These are phyloP conservation scores for Scophthalmus maximus DNA, from an alignment of 2,113 vertebrate genomes.

Conservation along the genomic window DNA sequence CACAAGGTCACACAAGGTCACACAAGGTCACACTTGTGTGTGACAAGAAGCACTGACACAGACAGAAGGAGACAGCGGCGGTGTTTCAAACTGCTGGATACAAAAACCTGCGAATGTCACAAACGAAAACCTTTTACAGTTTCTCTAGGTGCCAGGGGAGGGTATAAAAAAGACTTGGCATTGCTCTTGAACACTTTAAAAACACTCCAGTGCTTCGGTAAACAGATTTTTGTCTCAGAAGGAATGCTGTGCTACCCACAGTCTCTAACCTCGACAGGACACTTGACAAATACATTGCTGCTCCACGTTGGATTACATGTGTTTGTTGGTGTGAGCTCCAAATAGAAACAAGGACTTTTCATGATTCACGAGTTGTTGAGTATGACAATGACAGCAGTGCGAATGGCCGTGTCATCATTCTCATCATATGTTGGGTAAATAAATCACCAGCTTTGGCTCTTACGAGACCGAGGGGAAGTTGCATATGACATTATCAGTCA, in stretches of 20 bases:
- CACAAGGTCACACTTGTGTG: too few species aligned
- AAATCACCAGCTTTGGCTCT: slow-evolving; percentile 47
- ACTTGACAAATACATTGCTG: slow-evolving; percentile 29
- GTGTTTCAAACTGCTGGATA: slow-evolving; percentile 13
- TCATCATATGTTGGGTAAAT: slow-evolving; percentile 34
- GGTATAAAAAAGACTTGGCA: background rate
- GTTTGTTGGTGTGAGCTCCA: slow-evolving; percentile 4
- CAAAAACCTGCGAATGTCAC: slow-evolving; percentile 21
- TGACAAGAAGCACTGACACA: background rate
- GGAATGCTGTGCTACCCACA: background rate
- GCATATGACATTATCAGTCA: slow-evolving; percentile 62
- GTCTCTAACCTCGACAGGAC: slow-evolving; percentile 20
- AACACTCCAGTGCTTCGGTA: background rate
- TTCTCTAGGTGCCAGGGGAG: slow-evolving; percentile 1
- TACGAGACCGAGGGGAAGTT: slow-evolving; percentile 28
- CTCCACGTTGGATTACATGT: slow-evolving; percentile 6
- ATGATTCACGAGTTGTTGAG: slow-evolving; percentile 9
- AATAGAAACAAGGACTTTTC: slow-evolving; percentile 33
- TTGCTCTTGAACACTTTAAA: background rate
- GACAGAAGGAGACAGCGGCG: slow-evolving; percentile 9
- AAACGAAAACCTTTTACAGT: slow-evolving; percentile 9
- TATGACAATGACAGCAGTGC: slow-evolving; percentile 16
- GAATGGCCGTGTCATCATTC: slow-evolving; percentile 26
- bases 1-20: slow-evolving; percentile 49
- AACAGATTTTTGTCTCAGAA: slow-evolving; percentile 12